phyloP scores from a whole-genome alignment of 2,797 vertebrate genomes.

The Paratrypauchen microcephalus region DNA sequence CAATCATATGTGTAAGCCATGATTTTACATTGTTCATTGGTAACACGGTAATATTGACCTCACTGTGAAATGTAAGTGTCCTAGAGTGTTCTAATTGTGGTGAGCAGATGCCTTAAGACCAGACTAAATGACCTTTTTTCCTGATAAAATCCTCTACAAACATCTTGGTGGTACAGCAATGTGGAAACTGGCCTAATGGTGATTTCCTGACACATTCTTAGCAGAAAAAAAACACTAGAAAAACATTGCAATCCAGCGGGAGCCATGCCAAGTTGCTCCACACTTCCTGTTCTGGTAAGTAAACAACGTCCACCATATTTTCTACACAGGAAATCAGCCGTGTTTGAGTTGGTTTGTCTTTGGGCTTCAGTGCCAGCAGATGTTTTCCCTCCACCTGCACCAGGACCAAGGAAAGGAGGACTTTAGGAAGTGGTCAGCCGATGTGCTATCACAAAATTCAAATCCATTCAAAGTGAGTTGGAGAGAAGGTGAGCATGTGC shows the following conservation, averaged over 20 bases:
- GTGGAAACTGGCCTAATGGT: neutral
- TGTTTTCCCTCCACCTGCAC: constrained; percentile 43
- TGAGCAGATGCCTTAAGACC: neutral
- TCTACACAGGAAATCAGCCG: constrained; percentile 36
- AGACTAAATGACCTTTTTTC: neutral
- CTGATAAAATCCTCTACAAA: neutral
- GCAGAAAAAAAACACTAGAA: constrained; percentile 9
- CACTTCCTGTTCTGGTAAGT: constrained; percentile 38
- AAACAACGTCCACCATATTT: constrained; percentile 43
- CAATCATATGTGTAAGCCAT: neutral
- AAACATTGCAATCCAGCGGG: constrained; percentile 9
- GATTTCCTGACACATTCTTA: neutral
- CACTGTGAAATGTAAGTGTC: neutral
- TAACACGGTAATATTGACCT: neutral
- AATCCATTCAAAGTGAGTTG: neutral
- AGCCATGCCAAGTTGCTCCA: constrained; percentile 22
- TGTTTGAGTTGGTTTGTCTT: constrained; percentile 23
- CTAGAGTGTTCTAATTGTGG: neutral
- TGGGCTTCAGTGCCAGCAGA: constrained; percentile 27
- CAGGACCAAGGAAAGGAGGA: no score
- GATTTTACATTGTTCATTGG: neutral
- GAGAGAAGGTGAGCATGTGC: neutral
- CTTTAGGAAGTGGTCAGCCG: no score
- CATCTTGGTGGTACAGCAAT: neutral
- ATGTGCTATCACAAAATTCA: no score